Base-by-base conservation (phyloP, 1,140 invertebrate genomes). In the Amphibalanus amphitrite region DNA sequence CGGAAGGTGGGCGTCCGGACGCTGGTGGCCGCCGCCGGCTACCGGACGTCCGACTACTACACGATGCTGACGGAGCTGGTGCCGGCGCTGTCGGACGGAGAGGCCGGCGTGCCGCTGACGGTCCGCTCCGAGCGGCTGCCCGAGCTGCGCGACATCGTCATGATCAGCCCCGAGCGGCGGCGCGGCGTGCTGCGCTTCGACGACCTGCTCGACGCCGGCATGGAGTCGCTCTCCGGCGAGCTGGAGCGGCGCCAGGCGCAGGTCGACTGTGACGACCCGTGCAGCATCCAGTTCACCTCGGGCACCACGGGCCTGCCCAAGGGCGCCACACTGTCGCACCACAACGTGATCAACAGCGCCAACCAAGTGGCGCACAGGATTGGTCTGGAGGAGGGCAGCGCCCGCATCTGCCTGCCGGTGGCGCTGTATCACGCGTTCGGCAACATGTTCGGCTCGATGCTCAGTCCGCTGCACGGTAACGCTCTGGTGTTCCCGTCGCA, bases 391-490 rank as follows among this genome's bases (percentile, higher is more conserved):
- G 80, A 80, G 74, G 79, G 83, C 40, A 15, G 17, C 90, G 88
- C 77, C 93, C 76, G 78, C 8, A 80, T 91, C 65, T 93, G 91
- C 76, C 76, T 89, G 0, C 88, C 93, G 79, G 90, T 92, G 0
- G 95, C 95, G 0, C 83, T 97, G 23, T 98, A 97, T 78, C 96
- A 99, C 78, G 92, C 89, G 25, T 93, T 90, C 78, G 95, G 92
- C 0, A 87, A 89, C 40, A 83, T 90, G 0, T 82, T 89, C 59
- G 91, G 88, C 0, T 80, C 87, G 70, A 75, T 91, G 0, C 79
- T 77, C 0, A 80, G 83, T 25, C 70, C 90, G 0, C 82, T 88
- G 69, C 81, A 85, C 77, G 91, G 90, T 0, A 81, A 84, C 0
- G 88, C 89, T 0, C 73, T 89, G 26, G 86, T 96, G 0, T 74